Conservation (phyloP, 2,113 vertebrate species). For the Argyrosomus japonicus region DNA sequence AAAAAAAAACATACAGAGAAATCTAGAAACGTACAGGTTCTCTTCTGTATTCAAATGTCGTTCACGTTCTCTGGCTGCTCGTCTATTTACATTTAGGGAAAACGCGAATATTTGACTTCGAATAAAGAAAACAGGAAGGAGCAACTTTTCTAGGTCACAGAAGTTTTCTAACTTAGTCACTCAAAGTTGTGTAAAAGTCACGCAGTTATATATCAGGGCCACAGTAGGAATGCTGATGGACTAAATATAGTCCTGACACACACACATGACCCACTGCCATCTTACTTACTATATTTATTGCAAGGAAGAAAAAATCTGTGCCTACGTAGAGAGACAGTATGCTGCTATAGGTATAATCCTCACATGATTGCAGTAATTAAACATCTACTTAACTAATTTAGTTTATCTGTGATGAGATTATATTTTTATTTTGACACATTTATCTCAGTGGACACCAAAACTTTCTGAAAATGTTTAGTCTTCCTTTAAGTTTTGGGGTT, state of each 20-base stretch:
- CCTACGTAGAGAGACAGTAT: background rate
- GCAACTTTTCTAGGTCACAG: slow-evolving; percentile 51
- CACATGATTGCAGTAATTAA: background rate
- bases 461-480: too few species aligned
- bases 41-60: background rate
- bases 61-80: slow-evolving; percentile 10
- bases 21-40: background rate
- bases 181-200: slow-evolving; percentile 73
- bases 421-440: background rate
- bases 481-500: background rate
- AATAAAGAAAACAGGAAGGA: slow-evolving; percentile 26
- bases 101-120: slow-evolving; percentile 14
- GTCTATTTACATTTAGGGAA: slow-evolving; percentile 34
- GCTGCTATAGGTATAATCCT: background rate
- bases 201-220: slow-evolving; percentile 48
- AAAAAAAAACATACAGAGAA: background rate
- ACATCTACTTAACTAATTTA: background rate
- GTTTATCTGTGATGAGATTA: background rate
- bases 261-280: slow-evolving; percentile 54
- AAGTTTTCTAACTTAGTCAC: slow-evolving; percentile 52
- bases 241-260: slow-evolving; percentile 69
- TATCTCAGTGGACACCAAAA: background rate
- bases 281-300: slow-evolving; percentile 52
- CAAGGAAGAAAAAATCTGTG: slow-evolving; percentile 26
- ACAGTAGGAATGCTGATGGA: slow-evolving; percentile 49